Evolutionary conservation across 1,140 invertebrate genomes (phyloP), one percentile per base, ranked within the genome.

Genomic region (Trichomalopsis sarcophagae): DNA sequence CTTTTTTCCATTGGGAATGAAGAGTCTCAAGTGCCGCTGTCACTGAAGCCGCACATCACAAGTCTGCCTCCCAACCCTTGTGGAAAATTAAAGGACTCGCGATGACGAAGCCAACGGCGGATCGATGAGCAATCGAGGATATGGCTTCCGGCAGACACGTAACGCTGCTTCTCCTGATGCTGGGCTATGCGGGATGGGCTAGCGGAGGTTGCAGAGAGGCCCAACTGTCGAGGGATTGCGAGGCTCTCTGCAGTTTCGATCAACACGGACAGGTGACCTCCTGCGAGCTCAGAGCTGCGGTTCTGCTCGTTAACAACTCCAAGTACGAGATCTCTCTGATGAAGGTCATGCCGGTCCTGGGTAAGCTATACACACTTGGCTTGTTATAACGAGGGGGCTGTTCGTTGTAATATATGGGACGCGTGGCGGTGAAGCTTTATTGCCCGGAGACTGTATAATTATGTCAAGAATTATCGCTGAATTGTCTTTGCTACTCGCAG

Each of bases 311-410:
- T 2, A 84, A 82, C 9, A 89, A 92, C 69, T 81, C 90, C 1
- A 86, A 77, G 66, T 92, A 88, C 71, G 91, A 92, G 21, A 91
- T 92, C 14, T 90, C 91, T 1, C 80, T 92, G 66, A 81, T 85
- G 0, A 92, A 91, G 73, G 91, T 92, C 71, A 86, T 90, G 14
- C 92, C 91, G 6, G 90, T 92, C 1, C 87, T 92, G 2, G 91
- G 92, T 92, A 77, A 91, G 90, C 23, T 27, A 30, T 71, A 17
- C 47, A 5, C 44, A 47, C 17, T 27, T 17, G 5, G 7, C 13
- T 0, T 44, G 44, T 50, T 44, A 10, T 27, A 21, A 14, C 44
- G 27, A 55, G 13, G 23, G 44, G 21, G 47, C 23, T 44, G 17
- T 10, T 78, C 21, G 14, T 47, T 78, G 2, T 13, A 33, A 40